phyloP scores from a whole-genome alignment of 2,888 invertebrate species.

The Heliconius ethilla region DNA sequence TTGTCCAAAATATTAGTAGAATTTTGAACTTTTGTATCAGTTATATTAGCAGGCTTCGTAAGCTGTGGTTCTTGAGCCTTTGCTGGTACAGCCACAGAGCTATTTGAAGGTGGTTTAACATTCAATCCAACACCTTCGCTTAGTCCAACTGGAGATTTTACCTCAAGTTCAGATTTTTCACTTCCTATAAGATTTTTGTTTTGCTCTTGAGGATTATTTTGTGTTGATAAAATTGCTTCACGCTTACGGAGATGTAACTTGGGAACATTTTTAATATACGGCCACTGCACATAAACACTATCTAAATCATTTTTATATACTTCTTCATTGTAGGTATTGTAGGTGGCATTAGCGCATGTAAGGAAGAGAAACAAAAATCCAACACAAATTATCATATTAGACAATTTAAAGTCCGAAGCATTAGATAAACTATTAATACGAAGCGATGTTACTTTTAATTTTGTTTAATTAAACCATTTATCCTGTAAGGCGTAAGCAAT shows the following conservation, averaged over 20 bases:
- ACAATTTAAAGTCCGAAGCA: conserved; percentile 20
- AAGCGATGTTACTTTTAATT: background rate
- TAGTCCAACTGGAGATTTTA: conserved; percentile 37
- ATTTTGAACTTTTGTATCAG: conserved; percentile 32
- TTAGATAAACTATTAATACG: background rate
- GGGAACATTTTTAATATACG: background rate
- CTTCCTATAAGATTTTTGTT: conserved; percentile 10
- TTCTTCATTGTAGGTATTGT: conserved; percentile 23
- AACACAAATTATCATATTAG: conserved; percentile 42
- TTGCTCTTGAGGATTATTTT: conserved; percentile 12
- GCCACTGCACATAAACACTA: conserved; percentile 13
- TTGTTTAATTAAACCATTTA: conserved; percentile 24
- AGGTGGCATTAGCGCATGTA: conserved; percentile 36
- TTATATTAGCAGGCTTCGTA: conserved; percentile 34
- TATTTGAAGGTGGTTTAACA: conserved; percentile 20
- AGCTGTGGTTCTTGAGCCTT: conserved; percentile 17
- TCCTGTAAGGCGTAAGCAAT: conserved; percentile 16
- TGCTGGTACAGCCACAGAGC: background rate
- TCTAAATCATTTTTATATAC: conserved; percentile 17
- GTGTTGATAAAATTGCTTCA: conserved; percentile 27
- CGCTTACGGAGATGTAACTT: conserved; percentile 31
- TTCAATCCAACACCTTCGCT: conserved; percentile 52
- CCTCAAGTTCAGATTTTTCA: conserved; percentile 3
- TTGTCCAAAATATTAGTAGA: conserved; percentile 3
- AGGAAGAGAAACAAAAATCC: conserved; percentile 38